Base-by-base conservation (phyloP, 64 coral and sea anemone species). In the Pachyseris speciosa region DNA sequence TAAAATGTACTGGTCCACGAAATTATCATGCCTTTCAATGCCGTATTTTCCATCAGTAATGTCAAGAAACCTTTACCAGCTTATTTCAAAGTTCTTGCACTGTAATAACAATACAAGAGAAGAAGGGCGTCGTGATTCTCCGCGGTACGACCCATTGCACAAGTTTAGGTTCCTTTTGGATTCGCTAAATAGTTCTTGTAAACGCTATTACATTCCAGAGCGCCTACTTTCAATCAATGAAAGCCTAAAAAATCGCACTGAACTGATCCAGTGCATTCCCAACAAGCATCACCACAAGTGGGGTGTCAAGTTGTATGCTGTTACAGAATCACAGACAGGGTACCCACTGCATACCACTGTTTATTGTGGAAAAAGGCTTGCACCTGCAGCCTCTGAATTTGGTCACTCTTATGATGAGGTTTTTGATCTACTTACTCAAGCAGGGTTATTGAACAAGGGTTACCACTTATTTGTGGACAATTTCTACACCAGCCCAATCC, bases 141-240 rank as follows among this genome's bases (percentile, higher is more conserved):
- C 15, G 17, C 25, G 36, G 7, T 74, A 74, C 43, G 71, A 74
- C 40, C 36, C 37, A 1, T 42, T 74, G 24, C 38, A 22, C 40
- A 74, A 74, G 37, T 74, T 74, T 30, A 74, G 71, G 15, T 42
- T 74, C 2, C 11, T 43, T 6, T 41, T 74, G 11, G 37, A 74
- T 42, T 15, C 2, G 9, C 19, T 74, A 20, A 74, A 74, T 74
- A 20, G 12, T 39, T 33, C 37, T 43, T 74, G 71, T 2, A 74
- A 74, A 13, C 9, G 71, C 5, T 42, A 74, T 43, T 74, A 42
- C 43, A 2, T 69, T 24, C 83, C 61, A 42, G 38, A 24, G 25
- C 64, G 69, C 43, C 61, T 87, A 12, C 71, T 87, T 16, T 87
- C 84, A 19, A 87, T 87, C 10, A 28, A 88, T n/a, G n/a, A n/a